Evolutionary conservation across 35 echinoderm and acorn worm genomes (phyloP).

Genomic region (Acanthaster planci): DNA sequence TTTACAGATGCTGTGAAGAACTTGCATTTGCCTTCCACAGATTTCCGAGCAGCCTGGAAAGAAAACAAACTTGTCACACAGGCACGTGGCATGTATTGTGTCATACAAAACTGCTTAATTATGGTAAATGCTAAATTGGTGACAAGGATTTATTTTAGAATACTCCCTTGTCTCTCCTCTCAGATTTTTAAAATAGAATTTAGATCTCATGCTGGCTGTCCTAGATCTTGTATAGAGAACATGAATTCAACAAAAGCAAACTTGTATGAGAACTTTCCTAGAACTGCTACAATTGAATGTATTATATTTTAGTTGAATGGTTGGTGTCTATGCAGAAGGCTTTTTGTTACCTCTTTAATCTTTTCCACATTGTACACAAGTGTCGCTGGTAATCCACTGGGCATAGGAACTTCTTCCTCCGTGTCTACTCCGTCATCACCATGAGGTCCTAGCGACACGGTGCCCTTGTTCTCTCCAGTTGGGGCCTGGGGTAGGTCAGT

Average conservation of each 20-base stretch:
- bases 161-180: too few relatives aligned
- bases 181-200: too few relatives aligned
- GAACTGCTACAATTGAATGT: too few relatives aligned
- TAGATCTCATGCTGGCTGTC: neutral
- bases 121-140: too few relatives aligned
- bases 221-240: neutral
- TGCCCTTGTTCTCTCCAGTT: neutral
- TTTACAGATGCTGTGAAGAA: constrained; percentile 92
- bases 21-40: constrained; percentile 94
- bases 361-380: constrained; percentile 73
- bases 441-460: neutral
- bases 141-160: too few relatives aligned
- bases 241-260: neutral
- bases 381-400: constrained; percentile 36
- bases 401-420: constrained; percentile 47
- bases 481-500: neutral
- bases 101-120: too few relatives aligned
- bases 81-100: too few relatives aligned
- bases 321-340: too few relatives aligned
- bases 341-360: constrained; percentile 81
- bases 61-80: too few relatives aligned
- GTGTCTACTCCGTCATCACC: constrained; percentile 6
- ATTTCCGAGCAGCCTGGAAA: constrained; percentile 86
- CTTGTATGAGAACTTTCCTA: too few relatives aligned
- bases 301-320: too few relatives aligned